These are phyloP conservation scores for Chironomus riparius DNA, from an alignment of 2,888 invertebrate species.

Conservation along the genomic window DNA sequence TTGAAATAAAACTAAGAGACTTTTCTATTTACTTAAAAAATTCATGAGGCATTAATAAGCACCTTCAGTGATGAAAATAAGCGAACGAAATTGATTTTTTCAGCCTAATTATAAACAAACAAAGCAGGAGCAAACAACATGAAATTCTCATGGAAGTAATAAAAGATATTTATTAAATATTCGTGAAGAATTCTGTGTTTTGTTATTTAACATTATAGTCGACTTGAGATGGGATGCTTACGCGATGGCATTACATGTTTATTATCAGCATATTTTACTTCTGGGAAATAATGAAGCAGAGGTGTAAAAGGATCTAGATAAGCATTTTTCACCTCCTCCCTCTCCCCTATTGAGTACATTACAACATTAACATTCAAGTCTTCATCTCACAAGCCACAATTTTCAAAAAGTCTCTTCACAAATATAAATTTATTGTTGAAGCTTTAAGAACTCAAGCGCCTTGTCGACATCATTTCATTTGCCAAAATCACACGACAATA, in stretches of 20 bases:
- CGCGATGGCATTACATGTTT: not conserved
- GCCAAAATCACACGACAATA: too few species aligned
- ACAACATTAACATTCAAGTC: not conserved
- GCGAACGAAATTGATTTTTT: slow-evolving; percentile 12
- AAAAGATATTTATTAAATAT: not conserved
- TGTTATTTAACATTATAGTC: not conserved
- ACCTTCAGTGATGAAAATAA: not conserved
- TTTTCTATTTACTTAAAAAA: not conserved
- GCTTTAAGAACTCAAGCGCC: too few species aligned
- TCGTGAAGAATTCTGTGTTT: not conserved
- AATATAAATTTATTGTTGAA: too few species aligned
- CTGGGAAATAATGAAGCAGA: not conserved
- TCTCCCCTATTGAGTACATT: too few species aligned
- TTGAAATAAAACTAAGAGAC: not conserved
- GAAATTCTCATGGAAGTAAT: not conserved
- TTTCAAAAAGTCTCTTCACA: too few species aligned
- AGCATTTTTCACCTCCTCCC: too few species aligned
- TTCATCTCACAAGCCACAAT: too few species aligned
- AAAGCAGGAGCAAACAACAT: not conserved
- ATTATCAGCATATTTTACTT: not conserved
- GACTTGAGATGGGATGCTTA: not conserved
- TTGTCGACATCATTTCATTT: too few species aligned
- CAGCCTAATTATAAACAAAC: slow-evolving; percentile 8
- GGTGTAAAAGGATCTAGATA: too few species aligned
- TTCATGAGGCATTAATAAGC: not conserved